Percentiles rank a stretch among this genome's conserved stretches.
phyloP scores from a whole-genome alignment of 2,797 vertebrate genomes.

The Tenualosa thibaudeaui region DNA sequence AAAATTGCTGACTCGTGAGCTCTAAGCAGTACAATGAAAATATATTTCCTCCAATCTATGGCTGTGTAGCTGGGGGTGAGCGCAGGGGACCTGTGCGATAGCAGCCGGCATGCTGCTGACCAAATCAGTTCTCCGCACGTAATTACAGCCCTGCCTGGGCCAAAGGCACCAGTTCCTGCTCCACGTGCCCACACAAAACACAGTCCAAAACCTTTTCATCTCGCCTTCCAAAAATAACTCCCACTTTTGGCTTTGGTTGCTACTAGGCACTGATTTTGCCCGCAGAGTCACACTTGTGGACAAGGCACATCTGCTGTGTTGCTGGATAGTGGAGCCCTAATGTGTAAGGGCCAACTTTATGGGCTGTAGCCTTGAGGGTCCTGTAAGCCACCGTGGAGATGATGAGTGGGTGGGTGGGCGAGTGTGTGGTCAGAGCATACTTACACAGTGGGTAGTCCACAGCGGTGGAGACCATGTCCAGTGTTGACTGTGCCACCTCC shows the following conservation, averaged over 20 bases:
- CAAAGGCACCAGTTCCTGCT: not conserved
- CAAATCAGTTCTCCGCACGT: not conserved
- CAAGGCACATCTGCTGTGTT: not conserved
- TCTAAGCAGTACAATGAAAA: slow-evolving; percentile 17
- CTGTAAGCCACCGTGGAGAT: not conserved
- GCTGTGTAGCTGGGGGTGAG: not conserved
- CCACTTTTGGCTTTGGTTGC: not conserved
- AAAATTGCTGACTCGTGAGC: not conserved
- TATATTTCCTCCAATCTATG: slow-evolving; percentile 4
- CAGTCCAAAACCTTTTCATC: not conserved
- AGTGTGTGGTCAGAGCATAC: slow-evolving; percentile 45
- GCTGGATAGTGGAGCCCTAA: not conserved
- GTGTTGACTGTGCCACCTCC: slow-evolving; percentile 79
- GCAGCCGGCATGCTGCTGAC: not conserved
- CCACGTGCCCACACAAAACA: not conserved
- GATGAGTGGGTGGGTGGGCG: not conserved
- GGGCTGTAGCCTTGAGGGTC: not conserved
- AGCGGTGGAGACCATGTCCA: slow-evolving; percentile 77
- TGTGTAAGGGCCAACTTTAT: not conserved
- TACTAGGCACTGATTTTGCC: not conserved
- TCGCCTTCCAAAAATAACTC: not conserved
- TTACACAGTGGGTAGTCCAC: slow-evolving; percentile 84
- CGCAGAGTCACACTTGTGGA: not conserved
- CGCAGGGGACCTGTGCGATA: not conserved
- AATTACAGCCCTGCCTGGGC: not conserved